Evolutionary conservation across 2,888 invertebrate species (phyloP), one percentile per base, ranked within the genome.

Genomic region (Dynastes tityus): DNA sequence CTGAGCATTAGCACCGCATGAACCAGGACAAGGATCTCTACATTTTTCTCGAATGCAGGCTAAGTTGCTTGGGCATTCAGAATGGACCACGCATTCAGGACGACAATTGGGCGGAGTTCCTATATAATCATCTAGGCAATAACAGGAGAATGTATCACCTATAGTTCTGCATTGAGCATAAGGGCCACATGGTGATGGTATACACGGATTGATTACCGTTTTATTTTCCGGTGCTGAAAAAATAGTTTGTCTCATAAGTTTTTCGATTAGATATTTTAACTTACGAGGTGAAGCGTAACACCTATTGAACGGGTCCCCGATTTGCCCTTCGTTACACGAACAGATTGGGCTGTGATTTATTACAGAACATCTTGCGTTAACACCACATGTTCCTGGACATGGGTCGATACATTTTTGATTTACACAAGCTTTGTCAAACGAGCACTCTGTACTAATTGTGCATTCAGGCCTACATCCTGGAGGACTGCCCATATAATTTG

Each of bases 401-500:
- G 96, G 96, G 87, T 96, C 95, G 45, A 91, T 91, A 84, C 96
- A 96, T 88, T 94, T 95, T 87, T 94, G 94, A 85, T 94, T 95
- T 82, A 95, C 92, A 85, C 96, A 96, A 8, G 96, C 95, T 85
- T 93, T 93, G 84, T 94, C 93, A 82, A 93, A 93, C 45, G 94
- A 92, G 88, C 96, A 96, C 86, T 96, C 96, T 3, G 94, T 92
- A 85, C 95, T 96, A 0, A 95, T 93, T 6, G 95, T 92, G 87
- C 97, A 97, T 88, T 96, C 96, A 1, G 96, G 96, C 80, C 94
- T 92, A 86, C 96, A 96, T 84, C 94, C 94, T 4, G 96, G 96
- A 63, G 96, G 95, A 75, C 91, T 90, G n/a, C 96, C 96, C 73
- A 93, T 90, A 85, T 94, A 95, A 51, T 91, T 91, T 73, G 92